Conservation (phyloP, 2,113 vertebrate species). For the Nycticebus coucang region DNA sequence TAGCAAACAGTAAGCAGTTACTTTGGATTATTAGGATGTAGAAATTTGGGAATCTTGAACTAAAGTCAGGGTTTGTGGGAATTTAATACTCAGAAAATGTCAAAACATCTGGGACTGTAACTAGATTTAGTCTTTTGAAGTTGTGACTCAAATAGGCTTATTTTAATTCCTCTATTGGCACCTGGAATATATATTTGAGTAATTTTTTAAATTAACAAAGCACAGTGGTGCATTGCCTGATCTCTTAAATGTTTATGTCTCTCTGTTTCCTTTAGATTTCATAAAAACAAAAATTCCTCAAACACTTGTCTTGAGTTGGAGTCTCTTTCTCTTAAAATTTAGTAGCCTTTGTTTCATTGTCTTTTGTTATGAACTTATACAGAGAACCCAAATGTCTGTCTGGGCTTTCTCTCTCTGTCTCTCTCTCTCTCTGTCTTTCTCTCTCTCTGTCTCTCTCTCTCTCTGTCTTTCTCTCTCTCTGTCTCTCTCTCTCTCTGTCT, state of each 20-base stretch:
- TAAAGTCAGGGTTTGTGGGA: not conserved
- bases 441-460: not conserved
- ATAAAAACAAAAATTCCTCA: not conserved
- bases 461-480: not conserved
- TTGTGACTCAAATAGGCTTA: not conserved
- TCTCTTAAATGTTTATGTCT: not conserved
- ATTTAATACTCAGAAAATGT: not conserved
- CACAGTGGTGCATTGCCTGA: not conserved
- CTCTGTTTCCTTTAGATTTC: constrained; percentile 31
- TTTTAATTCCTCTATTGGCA: constrained; percentile 20
- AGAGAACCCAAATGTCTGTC: not conserved
- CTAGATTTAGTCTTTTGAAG: not conserved
- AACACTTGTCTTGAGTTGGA: not conserved
- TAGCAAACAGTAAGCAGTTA: not conserved
- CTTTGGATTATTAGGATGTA: not conserved
- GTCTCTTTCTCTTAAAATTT: not conserved
- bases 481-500: not conserved
- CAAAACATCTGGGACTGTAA: not conserved
- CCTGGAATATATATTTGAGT: not conserved
- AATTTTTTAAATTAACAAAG: not conserved
- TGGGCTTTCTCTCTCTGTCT: not conserved
- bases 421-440: too few relatives aligned
- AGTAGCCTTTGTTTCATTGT: not conserved
- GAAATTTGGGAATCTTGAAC: not conserved
- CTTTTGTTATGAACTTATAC: not conserved